Base-by-base conservation (phyloP, 2,888 invertebrate species). In the Pachymerium ferrugineum region DNA sequence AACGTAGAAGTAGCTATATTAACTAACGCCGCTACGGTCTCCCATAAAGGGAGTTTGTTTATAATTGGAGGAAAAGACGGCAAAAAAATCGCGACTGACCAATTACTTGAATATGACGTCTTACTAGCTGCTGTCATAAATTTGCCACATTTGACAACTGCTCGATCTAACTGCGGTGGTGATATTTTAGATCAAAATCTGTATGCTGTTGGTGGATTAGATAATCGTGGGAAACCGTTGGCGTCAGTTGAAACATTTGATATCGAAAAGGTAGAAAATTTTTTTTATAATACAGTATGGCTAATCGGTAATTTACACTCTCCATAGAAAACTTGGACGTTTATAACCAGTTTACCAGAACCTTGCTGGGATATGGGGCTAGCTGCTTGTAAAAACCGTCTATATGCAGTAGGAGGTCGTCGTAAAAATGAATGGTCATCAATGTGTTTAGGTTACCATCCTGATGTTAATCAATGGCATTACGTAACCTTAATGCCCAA, bases 331-430 rank as follows among this genome's bases (percentile, higher is more conserved):
- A n/a, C 22, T 14, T 72, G 72, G 72, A 12, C 10, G 12, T 30
- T 8, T 8, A 29, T 72, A 12, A 19, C 22, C n/a, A 28, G 42
- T 42, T 19, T 72, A 5, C 72, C 72, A 3, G 47, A 30, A 29
- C 54, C 72, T 3, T 72, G 72, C 29, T 72, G 72, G 72, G 72
- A 72, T 16, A 72, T 72, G 47, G 72, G 72, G 19, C 14, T 72
- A 22, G 72, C 72, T 16, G 29, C 54, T 14, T 72, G 47, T n/a
- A 30, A 29, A 4, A 47, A 47, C 25, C 10, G 47, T 1, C 47
- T 72, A 16, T 72, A 42, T 19, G 54, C 72, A 2, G 28, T 30
- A 6, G 72, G 72, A n/a, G 72, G 72, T 10, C 47, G 72, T 12
- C n/a, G 72, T 3, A 42, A 47, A 42, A 29, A 29, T 6, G 72